Conservation (phyloP, 2,888 invertebrate genomes). For the Cyaniris semiargus region DNA sequence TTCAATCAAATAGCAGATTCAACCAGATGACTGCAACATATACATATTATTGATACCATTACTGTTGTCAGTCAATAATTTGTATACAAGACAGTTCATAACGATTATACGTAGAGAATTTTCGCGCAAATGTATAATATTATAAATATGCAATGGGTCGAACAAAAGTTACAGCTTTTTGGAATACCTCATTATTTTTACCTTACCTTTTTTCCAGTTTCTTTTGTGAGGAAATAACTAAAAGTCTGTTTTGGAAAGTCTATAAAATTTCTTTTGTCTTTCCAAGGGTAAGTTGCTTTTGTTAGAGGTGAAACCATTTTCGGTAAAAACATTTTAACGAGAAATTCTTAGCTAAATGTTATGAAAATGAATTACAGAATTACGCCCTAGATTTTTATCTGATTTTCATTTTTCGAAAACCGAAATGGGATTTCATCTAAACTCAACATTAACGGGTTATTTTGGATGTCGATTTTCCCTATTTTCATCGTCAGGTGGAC, state of each 20-base stretch:
- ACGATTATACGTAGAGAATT: neutral
- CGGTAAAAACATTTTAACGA: conserved; percentile 3
- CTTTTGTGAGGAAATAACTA: neutral
- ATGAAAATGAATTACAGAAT: neutral
- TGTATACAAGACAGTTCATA: neutral
- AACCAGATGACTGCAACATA: no score
- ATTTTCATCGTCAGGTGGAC: conserved; percentile 17
- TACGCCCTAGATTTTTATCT: neutral
- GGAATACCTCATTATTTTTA: neutral
- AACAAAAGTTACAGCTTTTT: neutral
- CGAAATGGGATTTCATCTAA: neutral
- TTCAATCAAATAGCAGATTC: no score
- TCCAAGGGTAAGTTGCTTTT: conserved; percentile 6
- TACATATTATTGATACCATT: no score
- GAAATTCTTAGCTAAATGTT: neutral
- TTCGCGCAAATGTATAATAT: neutral
- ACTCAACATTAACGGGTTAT: neutral
- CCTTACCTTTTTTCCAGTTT: neutral
- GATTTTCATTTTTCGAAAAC: neutral
- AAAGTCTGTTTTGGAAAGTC: neutral
- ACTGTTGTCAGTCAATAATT: neutral
- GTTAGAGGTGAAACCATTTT: neutral
- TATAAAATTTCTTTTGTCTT: conserved; percentile 17
- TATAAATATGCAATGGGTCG: neutral
- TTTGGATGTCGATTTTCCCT: conserved; percentile 17